Percentiles rank a stretch among this genome's conserved stretches.
Evolutionary conservation across 2,888 invertebrate species (phyloP).

Genomic region (Galerucella pusilla): DNA sequence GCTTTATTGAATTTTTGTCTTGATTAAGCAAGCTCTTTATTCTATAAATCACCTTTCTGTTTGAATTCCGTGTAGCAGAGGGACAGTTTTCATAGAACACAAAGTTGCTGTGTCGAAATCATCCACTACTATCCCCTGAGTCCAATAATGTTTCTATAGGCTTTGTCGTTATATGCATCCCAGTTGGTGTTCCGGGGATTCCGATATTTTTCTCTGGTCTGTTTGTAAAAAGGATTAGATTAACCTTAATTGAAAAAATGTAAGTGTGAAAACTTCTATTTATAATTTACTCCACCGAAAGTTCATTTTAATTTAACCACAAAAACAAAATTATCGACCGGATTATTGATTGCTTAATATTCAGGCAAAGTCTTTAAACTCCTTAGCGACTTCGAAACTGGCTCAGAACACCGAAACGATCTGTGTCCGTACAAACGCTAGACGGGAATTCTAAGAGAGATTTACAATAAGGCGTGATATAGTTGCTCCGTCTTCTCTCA

Average conservation of each 20-base stretch:
- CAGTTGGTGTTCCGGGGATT: no score
- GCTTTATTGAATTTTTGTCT: no score
- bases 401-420: neutral
- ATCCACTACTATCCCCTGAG: no score
- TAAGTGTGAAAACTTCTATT: neutral
- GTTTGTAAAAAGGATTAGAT: neutral
- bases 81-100: no score
- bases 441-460: slow-evolving; percentile 1
- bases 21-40: no score
- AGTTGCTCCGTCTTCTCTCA: neutral
- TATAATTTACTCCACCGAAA: neutral
- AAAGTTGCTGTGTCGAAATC: no score
- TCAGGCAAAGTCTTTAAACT: neutral
- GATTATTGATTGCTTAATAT: neutral
- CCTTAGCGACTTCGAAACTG: neutral
- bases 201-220: no score
- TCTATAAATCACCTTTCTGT: no score
- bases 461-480: neutral
- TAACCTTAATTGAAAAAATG: neutral
- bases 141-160: no score
- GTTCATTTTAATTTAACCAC: neutral
- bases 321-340: neutral
- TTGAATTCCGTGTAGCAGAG: no score
- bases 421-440: neutral
- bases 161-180: no score